A percentile compares a stretch with the other conserved stretches of the same genome.
Evolutionary conservation across 2,113 vertebrate species (phyloP).

Genomic region (Spheniscus mendiculus): DNA sequence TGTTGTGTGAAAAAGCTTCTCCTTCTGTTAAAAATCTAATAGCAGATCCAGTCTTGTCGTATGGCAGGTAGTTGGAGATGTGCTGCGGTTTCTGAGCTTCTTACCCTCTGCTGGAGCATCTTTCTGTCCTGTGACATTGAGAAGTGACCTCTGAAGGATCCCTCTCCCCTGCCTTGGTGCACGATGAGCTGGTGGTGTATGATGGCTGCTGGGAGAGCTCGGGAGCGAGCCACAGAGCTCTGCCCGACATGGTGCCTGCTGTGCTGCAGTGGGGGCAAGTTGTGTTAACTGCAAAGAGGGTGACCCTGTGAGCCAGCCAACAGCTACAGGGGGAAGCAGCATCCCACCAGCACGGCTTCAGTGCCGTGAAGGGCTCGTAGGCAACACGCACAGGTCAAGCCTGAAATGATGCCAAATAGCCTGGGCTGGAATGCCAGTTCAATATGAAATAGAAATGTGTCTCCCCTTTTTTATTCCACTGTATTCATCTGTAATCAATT

Average conservation of each 20-base stretch:
- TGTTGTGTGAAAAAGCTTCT: not conserved
- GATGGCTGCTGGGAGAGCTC: not conserved
- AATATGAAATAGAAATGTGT: not conserved
- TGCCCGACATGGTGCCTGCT: not conserved
- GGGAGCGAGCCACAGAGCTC: not conserved
- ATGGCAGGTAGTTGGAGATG: not conserved
- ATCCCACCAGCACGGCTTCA: not conserved
- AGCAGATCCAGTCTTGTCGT: not conserved
- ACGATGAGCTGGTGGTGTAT: not conserved
- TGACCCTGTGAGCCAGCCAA: not conserved
- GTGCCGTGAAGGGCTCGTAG: rapidly evolving
- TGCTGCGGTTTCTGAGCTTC: not conserved
- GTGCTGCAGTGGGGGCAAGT: not conserved
- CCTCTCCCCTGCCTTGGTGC: rapidly evolving
- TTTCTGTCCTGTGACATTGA: not conserved
- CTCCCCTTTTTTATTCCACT: not conserved
- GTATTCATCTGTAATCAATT: not conserved
- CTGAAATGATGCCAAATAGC: not conserved
- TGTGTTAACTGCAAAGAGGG: not conserved
- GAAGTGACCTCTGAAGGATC: not conserved
- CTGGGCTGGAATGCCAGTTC: not conserved
- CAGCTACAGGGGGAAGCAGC: not conserved
- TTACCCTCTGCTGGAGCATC: not conserved
- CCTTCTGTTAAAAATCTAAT: not conserved
- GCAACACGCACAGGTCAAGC: not conserved